Evolutionary conservation across 2,113 vertebrate genomes (phyloP).

Genomic region (Colistium nudipinnis): DNA sequence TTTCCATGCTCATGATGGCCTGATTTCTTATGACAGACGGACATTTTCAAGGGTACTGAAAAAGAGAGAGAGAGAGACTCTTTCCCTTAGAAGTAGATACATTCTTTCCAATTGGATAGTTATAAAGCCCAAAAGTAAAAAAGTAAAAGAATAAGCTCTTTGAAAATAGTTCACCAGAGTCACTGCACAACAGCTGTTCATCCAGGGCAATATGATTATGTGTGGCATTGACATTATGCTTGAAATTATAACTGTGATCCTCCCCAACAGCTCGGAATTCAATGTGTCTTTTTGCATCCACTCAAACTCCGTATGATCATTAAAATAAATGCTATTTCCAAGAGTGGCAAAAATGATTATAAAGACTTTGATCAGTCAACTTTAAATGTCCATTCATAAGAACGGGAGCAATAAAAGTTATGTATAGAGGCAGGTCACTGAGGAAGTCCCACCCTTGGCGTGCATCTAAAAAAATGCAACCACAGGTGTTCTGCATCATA

Average conservation of each 20-base stretch:
- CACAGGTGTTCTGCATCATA: not conserved
- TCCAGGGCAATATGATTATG: constrained; percentile 41
- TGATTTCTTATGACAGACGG: no score
- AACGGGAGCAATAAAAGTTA: not conserved
- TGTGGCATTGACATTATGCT: constrained; percentile 22
- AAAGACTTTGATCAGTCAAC: constrained; percentile 27
- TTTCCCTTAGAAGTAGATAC: no score
- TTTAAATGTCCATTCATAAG: not conserved
- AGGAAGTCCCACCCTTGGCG: constrained; percentile 1
- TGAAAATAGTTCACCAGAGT: constrained; percentile 35
- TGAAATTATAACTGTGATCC: constrained; percentile 44
- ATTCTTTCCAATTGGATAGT: no score
- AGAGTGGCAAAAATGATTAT: constrained; percentile 47
- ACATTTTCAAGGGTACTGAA: no score
- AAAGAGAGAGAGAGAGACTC: no score
- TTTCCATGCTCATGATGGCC: no score
- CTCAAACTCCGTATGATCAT: constrained; percentile 35
- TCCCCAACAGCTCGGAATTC: constrained; percentile 23
- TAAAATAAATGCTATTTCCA: constrained; percentile 56
- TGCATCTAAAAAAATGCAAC: not conserved
- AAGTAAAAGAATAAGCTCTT: constrained; percentile 8
- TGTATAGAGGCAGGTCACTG: constrained; percentile 3
- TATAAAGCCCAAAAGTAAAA: no score
- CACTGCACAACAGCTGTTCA: constrained; percentile 43
- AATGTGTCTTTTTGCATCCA: constrained; percentile 7